A percentile compares a stretch with the other conserved stretches of the same genome.
These are phyloP conservation scores for Leptogaster cylindrica DNA, from an alignment of 2,888 invertebrate genomes.

Conservation along the genomic window DNA sequence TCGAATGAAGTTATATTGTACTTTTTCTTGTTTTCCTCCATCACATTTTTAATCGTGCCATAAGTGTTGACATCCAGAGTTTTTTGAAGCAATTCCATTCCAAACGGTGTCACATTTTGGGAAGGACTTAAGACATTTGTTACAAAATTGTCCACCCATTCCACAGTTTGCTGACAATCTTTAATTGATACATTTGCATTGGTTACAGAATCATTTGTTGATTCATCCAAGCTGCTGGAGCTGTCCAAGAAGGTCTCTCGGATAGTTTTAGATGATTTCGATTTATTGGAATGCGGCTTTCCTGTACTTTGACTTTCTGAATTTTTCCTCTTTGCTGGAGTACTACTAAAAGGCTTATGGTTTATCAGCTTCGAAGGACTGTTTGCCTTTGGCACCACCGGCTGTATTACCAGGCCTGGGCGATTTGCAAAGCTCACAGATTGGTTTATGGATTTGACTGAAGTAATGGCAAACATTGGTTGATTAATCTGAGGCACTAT, in stretches of 20 bases:
- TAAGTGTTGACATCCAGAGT: not conserved
- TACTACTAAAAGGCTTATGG: not conserved
- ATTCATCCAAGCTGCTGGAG: not conserved
- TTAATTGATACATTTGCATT: not conserved
- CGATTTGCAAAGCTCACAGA: not conserved
- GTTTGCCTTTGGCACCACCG: not conserved
- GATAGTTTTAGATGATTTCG: too few relatives aligned
- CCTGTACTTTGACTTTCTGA: too few relatives aligned
- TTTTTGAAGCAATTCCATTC: conserved; percentile 2
- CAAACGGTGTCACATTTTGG: conserved; percentile 39
- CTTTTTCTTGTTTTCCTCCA: not conserved
- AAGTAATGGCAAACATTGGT: conserved; percentile 29
- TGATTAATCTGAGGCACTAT: not conserved
- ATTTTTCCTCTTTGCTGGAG: not conserved
- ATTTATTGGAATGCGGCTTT: too few relatives aligned
- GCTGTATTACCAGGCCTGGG: not conserved
- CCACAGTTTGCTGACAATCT: conserved; percentile 6
- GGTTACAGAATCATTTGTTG: not conserved
- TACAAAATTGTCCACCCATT: conserved; percentile 53
- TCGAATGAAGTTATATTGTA: not conserved
- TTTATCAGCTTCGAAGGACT: not conserved
- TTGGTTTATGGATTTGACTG: conserved; percentile 18
- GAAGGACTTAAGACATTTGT: conserved; percentile 51
- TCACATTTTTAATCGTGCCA: not conserved
- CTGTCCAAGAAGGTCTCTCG: too few relatives aligned